Evolutionary conservation across 2,113 vertebrate genomes (phyloP).

Genomic region (Eleginops maclovinus): DNA sequence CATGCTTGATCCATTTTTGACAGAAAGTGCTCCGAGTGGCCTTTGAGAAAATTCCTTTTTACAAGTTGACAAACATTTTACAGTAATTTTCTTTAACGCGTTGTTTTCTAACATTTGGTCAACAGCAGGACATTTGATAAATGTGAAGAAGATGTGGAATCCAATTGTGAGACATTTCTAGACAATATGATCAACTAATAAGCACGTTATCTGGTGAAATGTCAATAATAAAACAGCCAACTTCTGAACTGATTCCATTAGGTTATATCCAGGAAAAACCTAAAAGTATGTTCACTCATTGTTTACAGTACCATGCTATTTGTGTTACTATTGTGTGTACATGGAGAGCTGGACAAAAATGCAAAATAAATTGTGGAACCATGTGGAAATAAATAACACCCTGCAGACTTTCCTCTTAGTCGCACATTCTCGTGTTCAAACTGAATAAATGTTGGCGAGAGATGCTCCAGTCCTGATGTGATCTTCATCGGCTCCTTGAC

Average conservation of each 20-base stretch:
- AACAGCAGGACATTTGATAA: constrained; percentile 22
- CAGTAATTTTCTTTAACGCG: constrained; percentile 37
- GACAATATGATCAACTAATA: constrained; percentile 7
- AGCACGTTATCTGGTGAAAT: constrained; percentile 18
- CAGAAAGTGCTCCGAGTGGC: constrained; percentile 82
- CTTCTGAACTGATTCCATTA: constrained; percentile 33
- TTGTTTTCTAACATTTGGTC: constrained; percentile 59
- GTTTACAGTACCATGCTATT: constrained; percentile 77
- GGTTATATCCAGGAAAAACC: constrained; percentile 46
- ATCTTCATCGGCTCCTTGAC: constrained; percentile 54
- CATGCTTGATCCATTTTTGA: constrained; percentile 79
- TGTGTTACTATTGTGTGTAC: constrained; percentile 84
- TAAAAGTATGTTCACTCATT: constrained; percentile 59
- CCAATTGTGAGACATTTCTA: constrained; percentile 9
- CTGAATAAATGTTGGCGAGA: neutral
- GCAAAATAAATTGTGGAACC: constrained; percentile 86
- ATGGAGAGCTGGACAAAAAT: constrained; percentile 81
- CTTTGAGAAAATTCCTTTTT: constrained; percentile 78
- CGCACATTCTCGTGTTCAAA: constrained; percentile 1
- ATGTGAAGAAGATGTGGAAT: constrained; percentile 23
- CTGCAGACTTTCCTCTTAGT: constrained; percentile 13
- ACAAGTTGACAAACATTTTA: constrained; percentile 57
- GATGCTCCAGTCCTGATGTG: constrained; percentile 31
- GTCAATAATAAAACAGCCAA: constrained; percentile 13
- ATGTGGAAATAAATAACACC: constrained; percentile 69